phyloP scores from a whole-genome alignment of 1,140 invertebrate genomes.

The Eubasilissa regina region DNA sequence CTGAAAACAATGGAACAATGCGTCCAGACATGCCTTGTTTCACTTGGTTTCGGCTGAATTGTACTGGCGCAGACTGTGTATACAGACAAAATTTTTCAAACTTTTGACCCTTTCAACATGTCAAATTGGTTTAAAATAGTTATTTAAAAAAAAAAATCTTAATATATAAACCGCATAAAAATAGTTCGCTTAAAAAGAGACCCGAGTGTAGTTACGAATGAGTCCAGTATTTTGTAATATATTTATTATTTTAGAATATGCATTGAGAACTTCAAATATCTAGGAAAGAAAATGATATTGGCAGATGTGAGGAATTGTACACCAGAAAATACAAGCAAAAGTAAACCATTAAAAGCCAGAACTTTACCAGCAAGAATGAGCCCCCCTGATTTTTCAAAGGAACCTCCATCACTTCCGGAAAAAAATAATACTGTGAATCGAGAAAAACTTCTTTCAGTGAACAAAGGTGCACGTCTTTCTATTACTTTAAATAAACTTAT shows the following conservation, averaged over 20 bases:
- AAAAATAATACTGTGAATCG: slow-evolving; percentile 72
- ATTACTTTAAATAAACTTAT: neutral
- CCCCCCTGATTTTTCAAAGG: slow-evolving; percentile 75
- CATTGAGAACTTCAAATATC: slow-evolving; percentile 90
- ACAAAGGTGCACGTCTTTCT: slow-evolving; percentile 50
- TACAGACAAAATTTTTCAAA: no score
- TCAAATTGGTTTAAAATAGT: no score
- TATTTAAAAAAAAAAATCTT: no score
- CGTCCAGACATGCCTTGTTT: no score
- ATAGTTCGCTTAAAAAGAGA: no score
- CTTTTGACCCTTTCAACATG: no score
- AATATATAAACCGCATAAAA: no score
- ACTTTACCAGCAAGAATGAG: slow-evolving; percentile 87
- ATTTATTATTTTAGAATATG: slow-evolving; percentile 77
- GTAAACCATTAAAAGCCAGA: slow-evolving; percentile 72
- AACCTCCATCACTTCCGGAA: slow-evolving; percentile 69
- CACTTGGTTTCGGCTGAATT: no score
- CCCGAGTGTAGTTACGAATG: neutral
- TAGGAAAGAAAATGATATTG: slow-evolving; percentile 84
- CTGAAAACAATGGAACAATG: no score
- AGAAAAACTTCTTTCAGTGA: slow-evolving; percentile 67
- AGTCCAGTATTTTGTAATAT: neutral
- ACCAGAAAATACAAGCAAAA: slow-evolving; percentile 71
- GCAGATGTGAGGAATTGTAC: slow-evolving; percentile 65
- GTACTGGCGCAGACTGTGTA: no score